phyloP scores from a whole-genome alignment of 2,888 invertebrate species.

The Polydrusus pterygomalis region DNA sequence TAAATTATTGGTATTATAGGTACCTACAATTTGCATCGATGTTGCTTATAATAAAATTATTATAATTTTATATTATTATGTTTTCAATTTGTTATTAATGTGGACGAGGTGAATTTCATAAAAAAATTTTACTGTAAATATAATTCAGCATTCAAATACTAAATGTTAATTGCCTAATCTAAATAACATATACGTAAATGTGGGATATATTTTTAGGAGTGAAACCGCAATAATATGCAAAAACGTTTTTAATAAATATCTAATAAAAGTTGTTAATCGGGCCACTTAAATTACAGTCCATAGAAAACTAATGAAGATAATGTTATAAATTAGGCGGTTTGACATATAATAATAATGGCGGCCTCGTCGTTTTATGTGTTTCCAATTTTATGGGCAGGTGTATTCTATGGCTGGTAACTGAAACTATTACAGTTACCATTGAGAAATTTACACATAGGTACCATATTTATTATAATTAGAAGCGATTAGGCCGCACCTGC shows the following conservation, averaged over 20 bases:
- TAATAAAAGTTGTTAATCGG: constrained; percentile 48
- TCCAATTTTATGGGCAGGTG: constrained; percentile 51
- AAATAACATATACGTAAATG: constrained; percentile 49
- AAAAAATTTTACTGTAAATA: constrained; percentile 29
- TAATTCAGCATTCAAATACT: constrained; percentile 39
- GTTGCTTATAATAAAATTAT: constrained; percentile 2
- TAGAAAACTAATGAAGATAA: constrained; percentile 35
- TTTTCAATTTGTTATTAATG: constrained; percentile 15
- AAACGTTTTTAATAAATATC: constrained; percentile 44
- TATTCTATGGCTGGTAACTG: constrained; percentile 29
- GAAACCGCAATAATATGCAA: constrained; percentile 52
- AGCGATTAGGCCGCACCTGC: constrained; percentile 50
- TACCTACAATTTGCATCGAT: constrained; percentile 3
- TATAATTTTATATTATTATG: constrained; percentile 7
- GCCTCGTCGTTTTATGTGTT: constrained; percentile 30
- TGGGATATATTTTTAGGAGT: constrained; percentile 50
- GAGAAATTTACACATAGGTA: constrained; percentile 48
- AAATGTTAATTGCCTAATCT: constrained; percentile 54
- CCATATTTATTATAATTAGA: constrained; percentile 51
- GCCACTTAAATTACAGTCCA: constrained; percentile 42
- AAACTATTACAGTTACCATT: constrained; percentile 46
- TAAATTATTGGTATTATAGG: neutral
- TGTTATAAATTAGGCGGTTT: constrained; percentile 37
- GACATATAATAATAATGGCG: constrained; percentile 34
- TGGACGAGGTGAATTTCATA: constrained; percentile 5